Evolutionary conservation across 1,140 invertebrate genomes (phyloP), one percentile per base, ranked within the genome.

Genomic region (Centruroides sculpturatus): DNA sequence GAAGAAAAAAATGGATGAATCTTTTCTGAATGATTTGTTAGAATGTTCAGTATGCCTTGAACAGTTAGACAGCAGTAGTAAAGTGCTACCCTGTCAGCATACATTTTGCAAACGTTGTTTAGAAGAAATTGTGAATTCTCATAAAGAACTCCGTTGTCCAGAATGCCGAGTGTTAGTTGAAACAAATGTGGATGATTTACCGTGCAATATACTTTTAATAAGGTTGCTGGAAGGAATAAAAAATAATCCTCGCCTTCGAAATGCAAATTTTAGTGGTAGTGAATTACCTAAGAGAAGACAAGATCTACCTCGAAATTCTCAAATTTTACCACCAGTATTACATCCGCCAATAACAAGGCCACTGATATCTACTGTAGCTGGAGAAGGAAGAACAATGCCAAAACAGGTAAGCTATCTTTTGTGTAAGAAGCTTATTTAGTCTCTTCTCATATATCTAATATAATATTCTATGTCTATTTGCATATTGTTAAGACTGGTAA

Each of bases 31-130:
- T 74, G 91, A 94, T 77, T 76, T 93, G 63, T 76, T 95, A 59
- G 92, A 95, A 76, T 95, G 92, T 76, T 93, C 91, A 12, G 90
- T 95, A 2, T 96, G 92, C 70, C 74, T 95, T 63, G 90, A 94
- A 70, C 80, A 89, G 61, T 76, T 96, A 69, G 89, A 93, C 74
- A 86, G 86, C 34, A 89, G 85, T 12, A 92, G 89, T 64, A 87
- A 89, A 69, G 90, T 96, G 3, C 74, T 97, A 59, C 90, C 90
- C 8, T 97, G 93, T 71, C 92, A 96, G 72, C 93, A 96, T 73
- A 94, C 91, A 13, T 96, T 95, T 72, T 97, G 92, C 74, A 85
- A 89, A 68, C 87, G 89, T 76, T 96, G 92, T 75, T 76, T 96
- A 53, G 84, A 92, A 76, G 90, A 92, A 69, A 92, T 93, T 71